Evolutionary conservation across 2,888 invertebrate genomes (phyloP).

Genomic region (Crossocerus cetratus): DNA sequence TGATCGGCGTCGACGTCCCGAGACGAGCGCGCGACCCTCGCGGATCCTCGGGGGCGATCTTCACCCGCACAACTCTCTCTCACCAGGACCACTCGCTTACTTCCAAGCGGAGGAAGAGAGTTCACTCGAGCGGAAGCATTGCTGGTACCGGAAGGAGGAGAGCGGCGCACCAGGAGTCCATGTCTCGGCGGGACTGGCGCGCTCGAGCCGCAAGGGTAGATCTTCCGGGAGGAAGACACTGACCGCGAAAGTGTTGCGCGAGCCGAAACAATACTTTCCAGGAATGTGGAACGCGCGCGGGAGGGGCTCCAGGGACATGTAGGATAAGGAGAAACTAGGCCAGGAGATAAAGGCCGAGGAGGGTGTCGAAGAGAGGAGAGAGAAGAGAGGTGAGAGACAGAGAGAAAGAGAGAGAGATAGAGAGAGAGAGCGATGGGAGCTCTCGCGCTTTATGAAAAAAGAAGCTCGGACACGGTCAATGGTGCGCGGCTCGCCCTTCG

Average conservation of each 20-base stretch:
- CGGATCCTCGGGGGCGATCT: no score
- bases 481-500: constrained; percentile 72
- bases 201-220: no score
- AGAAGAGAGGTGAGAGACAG: constrained; percentile 10
- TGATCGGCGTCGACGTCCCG: no score
- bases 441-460: constrained; percentile 53
- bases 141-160: no score
- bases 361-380: constrained; percentile 14
- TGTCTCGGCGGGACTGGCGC: no score
- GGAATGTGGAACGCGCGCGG: neutral
- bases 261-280: neutral
- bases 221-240: neutral
- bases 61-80: no score
- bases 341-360: constrained; percentile 3
- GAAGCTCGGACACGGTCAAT: constrained; percentile 69
- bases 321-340: neutral
- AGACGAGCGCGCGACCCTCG: no score
- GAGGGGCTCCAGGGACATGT: neutral
- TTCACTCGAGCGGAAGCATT: no score
- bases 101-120: no score
- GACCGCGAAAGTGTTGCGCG: neutral
- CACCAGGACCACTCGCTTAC: no score
- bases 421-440: constrained; percentile 18
- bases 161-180: no score
- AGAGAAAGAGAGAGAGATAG: neutral